These are phyloP conservation scores for Poeciliopsis paucimaculata DNA, from an alignment of 2,797 vertebrate species.

Conservation along the genomic window DNA sequence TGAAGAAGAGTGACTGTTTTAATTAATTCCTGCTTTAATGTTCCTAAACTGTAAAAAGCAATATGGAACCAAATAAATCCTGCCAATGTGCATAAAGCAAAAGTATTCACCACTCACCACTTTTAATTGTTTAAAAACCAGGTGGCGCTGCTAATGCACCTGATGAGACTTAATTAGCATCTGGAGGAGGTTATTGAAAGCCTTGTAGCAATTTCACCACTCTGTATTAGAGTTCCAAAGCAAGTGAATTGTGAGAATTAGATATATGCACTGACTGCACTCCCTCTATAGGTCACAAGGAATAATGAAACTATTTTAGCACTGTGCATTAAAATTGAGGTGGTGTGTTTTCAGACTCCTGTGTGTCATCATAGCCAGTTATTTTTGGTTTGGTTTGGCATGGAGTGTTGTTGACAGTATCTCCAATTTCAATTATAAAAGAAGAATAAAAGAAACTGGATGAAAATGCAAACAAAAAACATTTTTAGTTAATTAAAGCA, in stretches of 20 bases:
- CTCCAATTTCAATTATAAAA: neutral
- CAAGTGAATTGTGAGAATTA: neutral
- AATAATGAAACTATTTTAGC: neutral
- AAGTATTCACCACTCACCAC: neutral
- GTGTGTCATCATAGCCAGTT: neutral
- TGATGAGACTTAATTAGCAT: neutral
- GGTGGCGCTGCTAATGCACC: neutral
- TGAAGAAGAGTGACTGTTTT: neutral
- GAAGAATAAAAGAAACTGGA: neutral
- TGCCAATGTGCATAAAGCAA: neutral
- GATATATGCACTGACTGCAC: neutral
- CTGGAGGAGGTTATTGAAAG: neutral
- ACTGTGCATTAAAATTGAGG: neutral
- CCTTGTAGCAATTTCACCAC: neutral
- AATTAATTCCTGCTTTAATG: neutral
- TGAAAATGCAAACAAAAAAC: neutral
- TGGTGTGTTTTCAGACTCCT: neutral
- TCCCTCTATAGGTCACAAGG: neutral
- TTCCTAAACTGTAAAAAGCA: neutral
- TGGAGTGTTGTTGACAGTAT: neutral
- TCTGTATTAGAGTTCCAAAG: neutral
- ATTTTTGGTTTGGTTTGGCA: neutral
- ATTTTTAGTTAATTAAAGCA: neutral
- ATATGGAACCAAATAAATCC: neutral
- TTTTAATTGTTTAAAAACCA: neutral